Evolutionary conservation across 2,888 invertebrate genomes (phyloP), one percentile per base, ranked within the genome.

Genomic region (Andrena fulva): DNA sequence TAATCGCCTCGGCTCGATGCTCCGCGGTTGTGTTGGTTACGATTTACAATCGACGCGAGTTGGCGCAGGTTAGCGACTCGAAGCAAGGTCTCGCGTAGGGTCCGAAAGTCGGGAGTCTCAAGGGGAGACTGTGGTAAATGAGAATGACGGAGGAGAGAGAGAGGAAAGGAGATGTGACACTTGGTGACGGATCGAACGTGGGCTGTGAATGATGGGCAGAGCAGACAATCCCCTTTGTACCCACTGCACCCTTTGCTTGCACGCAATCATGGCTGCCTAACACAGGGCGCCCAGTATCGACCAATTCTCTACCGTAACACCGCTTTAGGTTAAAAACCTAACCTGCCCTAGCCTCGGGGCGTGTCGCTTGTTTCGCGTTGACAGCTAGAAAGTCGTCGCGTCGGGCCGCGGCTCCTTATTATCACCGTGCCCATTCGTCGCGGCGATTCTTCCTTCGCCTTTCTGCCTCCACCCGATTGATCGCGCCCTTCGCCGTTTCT

Each of bases 211-310:
- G 75, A 80, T 77, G 71, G 75, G 52, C 71, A 56, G 60, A 59
- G 59, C 59, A 33, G 52, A 73, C 35, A 76, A 62, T 69, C 72
- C 85, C 87, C 77, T 73, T 42, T 60, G 20, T 68, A 63, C 67
- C 78, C 56, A 64, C 87, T 82, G 85, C 92, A 93, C 93, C 92
- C 92, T 91, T 91, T 82, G 86, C 89, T 87, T 56, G 89, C 92
- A 89, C 90, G 91, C 92, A 92, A 93, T 93, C 90, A 93, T 93
- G 93, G 93, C 93, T 92, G 92, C 91, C 92, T 91, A 90, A 89
- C 88, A 87, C 88, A 90, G 90, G 91, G 90, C 90, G 90, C 89
- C 35, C 82, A 63, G 89, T 91, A 91, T 92, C 88, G 90, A 90
- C 90, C 88, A 89, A 90, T 90, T 89, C 86, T 87, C 54, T 68